Evolutionary conservation across 2,888 invertebrate genomes (phyloP).

Genomic region (Lasioglossum figueresi): DNA sequence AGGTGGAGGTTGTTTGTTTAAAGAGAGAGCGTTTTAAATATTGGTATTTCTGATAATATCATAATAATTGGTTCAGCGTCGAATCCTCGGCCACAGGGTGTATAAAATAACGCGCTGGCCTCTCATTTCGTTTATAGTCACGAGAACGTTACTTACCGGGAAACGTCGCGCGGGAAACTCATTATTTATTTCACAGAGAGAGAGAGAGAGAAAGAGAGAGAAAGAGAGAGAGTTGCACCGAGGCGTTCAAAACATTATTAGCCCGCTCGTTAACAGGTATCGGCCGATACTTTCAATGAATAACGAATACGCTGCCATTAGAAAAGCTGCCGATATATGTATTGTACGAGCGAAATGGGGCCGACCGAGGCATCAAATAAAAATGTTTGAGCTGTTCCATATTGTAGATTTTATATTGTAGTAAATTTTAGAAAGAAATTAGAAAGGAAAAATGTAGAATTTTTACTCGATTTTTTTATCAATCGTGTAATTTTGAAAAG

Average conservation of each 20-base stretch:
- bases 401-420: neutral
- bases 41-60: neutral
- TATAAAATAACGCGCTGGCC: neutral
- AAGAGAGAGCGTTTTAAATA: too few species aligned
- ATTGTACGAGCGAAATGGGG: too few species aligned
- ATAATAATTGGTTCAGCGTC: neutral
- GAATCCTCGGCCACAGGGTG: neutral
- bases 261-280: slow-evolving; percentile 49
- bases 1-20: too few species aligned
- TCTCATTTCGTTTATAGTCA: neutral
- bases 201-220: too few species aligned
- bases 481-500: neutral
- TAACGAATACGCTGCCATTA: slow-evolving; percentile 44
- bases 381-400: too few species aligned
- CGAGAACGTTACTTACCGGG: neutral
- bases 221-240: neutral
- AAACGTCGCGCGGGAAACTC: slow-evolving; percentile 4
- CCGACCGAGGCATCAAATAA: too few species aligned
- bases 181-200: slow-evolving; percentile 22
- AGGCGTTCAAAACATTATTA: slow-evolving; percentile 36
- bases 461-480: neutral
- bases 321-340: neutral
- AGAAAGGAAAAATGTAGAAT: neutral
- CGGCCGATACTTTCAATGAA: slow-evolving; percentile 41
- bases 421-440: too few species aligned